Percentiles rank a stretch among this genome's conserved stretches.
These are phyloP conservation scores for Bufo bufo DNA, from an alignment of 2,113 vertebrate genomes.

Conservation along the genomic window DNA sequence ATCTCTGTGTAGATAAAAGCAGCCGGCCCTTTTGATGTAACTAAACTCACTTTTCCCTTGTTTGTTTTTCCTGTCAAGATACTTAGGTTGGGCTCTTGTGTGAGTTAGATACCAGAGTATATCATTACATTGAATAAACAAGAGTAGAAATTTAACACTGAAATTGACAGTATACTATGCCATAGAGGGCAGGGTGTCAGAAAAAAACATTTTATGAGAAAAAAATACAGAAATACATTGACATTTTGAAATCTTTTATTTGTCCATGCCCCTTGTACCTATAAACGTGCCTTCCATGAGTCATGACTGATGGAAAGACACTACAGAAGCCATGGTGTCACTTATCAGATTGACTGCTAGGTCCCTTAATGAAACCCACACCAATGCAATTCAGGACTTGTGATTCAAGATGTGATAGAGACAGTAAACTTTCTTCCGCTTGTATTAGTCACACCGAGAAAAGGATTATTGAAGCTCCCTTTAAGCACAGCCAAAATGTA, in stretches of 20 bases:
- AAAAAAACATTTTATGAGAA: background rate
- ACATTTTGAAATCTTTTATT: background rate
- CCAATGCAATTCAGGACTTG: background rate
- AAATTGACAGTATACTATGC: constrained; percentile 42
- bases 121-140: constrained; percentile 40
- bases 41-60: constrained; percentile 59
- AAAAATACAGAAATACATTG: no score
- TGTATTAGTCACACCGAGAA: constrained; percentile 41
- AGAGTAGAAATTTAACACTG: constrained; percentile 58
- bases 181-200: background rate
- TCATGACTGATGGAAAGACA: constrained; percentile 20
- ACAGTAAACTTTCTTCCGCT: constrained; percentile 33
- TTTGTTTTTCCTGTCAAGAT: constrained; percentile 60
- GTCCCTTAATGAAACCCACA: constrained; percentile 48
- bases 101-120: constrained; percentile 40
- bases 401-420: constrained; percentile 39
- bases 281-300: constrained; percentile 7
- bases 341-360: constrained; percentile 30
- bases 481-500: background rate
- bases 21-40: constrained; percentile 57
- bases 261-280: constrained; percentile 3
- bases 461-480: constrained; percentile 27
- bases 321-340: constrained; percentile 22
- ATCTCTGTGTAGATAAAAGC: constrained; percentile 42
- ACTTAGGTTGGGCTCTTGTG: constrained; percentile 39